A percentile compares a stretch with the other conserved stretches of the same genome.
Conservation (phyloP, 2,888 invertebrate species). For the Drosophila nr. perissopoda region DNA sequence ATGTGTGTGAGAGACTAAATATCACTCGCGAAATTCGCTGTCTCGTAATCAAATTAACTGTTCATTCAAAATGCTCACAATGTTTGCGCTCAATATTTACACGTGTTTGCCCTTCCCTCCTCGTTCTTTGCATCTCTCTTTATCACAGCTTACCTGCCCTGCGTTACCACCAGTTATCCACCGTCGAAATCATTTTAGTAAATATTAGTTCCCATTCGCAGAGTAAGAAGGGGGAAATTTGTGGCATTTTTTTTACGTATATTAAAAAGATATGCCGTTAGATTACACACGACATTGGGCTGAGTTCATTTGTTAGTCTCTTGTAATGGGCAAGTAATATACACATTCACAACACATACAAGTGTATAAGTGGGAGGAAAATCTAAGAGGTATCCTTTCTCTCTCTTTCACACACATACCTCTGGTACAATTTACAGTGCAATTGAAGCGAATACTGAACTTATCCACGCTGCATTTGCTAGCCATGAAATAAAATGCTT, state of each 20-base stretch:
- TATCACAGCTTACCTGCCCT: background rate
- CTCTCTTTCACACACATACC: background rate
- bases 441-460: background rate
- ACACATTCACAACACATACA: background rate
- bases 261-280: slow-evolving; percentile 48
- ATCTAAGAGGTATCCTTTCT: background rate
- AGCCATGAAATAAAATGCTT: slow-evolving; percentile 21
- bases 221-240: slow-evolving; percentile 20
- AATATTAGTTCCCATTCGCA: background rate
- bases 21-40: slow-evolving; percentile 30
- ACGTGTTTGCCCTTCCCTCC: slow-evolving; percentile 48
- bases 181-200: slow-evolving; percentile 38
- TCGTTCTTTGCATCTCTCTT: slow-evolving; percentile 1
- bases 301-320: slow-evolving; percentile 23
- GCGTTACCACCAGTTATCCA: slow-evolving; percentile 11
- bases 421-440: background rate
- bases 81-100: slow-evolving; percentile 66
- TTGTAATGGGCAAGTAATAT: slow-evolving; percentile 20
- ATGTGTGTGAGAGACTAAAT: slow-evolving; percentile 7
- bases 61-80: slow-evolving; percentile 37
- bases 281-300: slow-evolving; percentile 59
- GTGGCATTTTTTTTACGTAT: slow-evolving; percentile 15
- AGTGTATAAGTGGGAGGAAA: background rate
- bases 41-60: slow-evolving; percentile 39
- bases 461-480: slow-evolving; percentile 26